phyloP scores from a whole-genome alignment of 2,888 invertebrate species.

The Mythimna pallens region DNA sequence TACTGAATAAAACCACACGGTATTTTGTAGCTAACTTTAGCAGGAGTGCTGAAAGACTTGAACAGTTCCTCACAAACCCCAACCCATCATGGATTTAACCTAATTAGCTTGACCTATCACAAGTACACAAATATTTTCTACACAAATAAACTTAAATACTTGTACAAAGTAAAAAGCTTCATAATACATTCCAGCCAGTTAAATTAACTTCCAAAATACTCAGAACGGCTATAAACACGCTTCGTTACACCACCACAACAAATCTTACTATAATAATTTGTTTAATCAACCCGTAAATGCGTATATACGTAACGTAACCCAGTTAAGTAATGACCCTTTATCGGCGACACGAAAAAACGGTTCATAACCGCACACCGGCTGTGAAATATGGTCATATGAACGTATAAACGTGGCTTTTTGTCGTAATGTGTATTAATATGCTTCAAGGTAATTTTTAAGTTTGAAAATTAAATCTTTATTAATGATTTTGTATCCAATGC shows the following conservation, averaged over 20 bases:
- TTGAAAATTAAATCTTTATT: neutral
- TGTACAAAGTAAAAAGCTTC: neutral
- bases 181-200: neutral
- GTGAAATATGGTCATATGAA: constrained; percentile 29
- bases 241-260: constrained; percentile 33
- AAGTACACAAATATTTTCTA: neutral
- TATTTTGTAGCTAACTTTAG: neutral
- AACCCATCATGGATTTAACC: too few species aligned
- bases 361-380: constrained; percentile 41
- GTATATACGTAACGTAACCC: constrained; percentile 51
- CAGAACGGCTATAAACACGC: constrained; percentile 23
- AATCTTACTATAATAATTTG: constrained; percentile 56
- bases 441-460: constrained; percentile 16
- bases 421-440: constrained; percentile 1
- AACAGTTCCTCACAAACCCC: neutral
- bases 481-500: neutral
- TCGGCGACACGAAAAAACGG: constrained; percentile 45
- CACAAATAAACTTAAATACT: neutral
- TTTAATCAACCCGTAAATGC: constrained; percentile 47
- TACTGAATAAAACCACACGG: neutral
- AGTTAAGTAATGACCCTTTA: constrained; percentile 58
- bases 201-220: constrained; percentile 30
- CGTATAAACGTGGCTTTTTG: constrained; percentile 3
- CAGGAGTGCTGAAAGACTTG: too few species aligned
- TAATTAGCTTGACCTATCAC: neutral